Conservation (phyloP, 2,888 invertebrate species). For the Drosophila cognata region DNA sequence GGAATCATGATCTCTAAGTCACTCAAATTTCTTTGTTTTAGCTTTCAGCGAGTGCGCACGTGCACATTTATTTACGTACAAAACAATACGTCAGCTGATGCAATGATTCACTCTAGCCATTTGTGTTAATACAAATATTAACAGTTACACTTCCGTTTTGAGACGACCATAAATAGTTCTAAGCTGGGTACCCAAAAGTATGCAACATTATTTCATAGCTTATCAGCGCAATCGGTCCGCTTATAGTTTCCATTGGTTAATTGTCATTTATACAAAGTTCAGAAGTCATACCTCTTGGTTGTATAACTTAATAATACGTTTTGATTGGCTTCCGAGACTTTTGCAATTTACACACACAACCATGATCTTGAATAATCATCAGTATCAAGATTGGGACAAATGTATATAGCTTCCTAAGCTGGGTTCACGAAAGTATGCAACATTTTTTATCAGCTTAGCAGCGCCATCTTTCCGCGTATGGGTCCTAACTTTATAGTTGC, state of each 20-base stretch:
- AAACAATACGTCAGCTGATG: background rate
- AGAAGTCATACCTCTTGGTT: background rate
- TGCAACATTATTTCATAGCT: background rate
- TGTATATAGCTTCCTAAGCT: no score
- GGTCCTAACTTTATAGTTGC: background rate
- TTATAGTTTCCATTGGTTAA: background rate
- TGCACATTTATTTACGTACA: background rate
- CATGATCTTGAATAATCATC: background rate
- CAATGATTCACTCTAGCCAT: background rate
- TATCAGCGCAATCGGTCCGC: background rate
- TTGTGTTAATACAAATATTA: background rate
- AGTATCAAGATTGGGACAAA: background rate
- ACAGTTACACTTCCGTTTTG: background rate
- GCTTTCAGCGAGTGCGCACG: background rate
- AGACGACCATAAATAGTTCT: background rate
- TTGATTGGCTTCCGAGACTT: background rate
- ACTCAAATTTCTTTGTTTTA: background rate
- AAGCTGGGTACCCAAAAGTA: background rate
- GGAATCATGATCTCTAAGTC: background rate
- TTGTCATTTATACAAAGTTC: background rate
- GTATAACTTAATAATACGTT: background rate
- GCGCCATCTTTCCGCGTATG: constrained; percentile 1
- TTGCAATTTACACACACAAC: background rate
- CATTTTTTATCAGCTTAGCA: background rate
- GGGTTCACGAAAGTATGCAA: constrained; percentile 6